Percentiles rank a stretch among this genome's conserved stretches.
These are phyloP conservation scores for Coranthus polyacanthus DNA, from an alignment of 2,797 vertebrate species.

Conservation along the genomic window DNA sequence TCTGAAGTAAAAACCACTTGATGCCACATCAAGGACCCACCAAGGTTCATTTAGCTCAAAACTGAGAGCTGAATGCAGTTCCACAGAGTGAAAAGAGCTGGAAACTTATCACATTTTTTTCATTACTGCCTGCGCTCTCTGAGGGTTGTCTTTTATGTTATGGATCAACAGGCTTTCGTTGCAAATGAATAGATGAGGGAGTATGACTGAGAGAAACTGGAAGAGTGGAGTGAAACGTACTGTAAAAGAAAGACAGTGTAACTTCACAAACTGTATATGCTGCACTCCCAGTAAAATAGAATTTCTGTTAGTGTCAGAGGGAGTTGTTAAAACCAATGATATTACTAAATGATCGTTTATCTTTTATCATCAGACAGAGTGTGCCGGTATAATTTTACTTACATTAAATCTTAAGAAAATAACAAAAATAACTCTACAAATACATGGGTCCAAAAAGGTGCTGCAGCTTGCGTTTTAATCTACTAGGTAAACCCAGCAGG, in stretches of 20 bases:
- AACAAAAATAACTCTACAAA: no score
- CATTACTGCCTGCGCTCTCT: conserved; percentile 61
- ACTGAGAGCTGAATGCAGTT: conserved; percentile 42
- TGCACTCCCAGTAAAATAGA: no score
- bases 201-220: conserved; percentile 37
- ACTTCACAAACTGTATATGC: conserved; percentile 5
- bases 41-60: conserved; percentile 57
- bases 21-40: conserved; percentile 46
- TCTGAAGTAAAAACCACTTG: conserved; percentile 39
- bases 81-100: conserved; percentile 34
- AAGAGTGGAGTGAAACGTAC: conserved; percentile 29
- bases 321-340: no score
- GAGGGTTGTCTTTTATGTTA: conserved; percentile 73
- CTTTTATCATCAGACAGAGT: no score
- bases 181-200: conserved; percentile 53
- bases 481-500: no score
- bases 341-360: no score
- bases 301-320: no score
- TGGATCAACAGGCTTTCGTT: conserved; percentile 69
- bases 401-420: no score
- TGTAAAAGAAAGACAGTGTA: conserved; percentile 7
- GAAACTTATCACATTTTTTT: conserved; percentile 55
- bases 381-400: no score
- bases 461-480: no score
- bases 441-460: no score